phyloP scores from a whole-genome alignment of 2,888 invertebrate species.

The Pollenia labialis region DNA sequence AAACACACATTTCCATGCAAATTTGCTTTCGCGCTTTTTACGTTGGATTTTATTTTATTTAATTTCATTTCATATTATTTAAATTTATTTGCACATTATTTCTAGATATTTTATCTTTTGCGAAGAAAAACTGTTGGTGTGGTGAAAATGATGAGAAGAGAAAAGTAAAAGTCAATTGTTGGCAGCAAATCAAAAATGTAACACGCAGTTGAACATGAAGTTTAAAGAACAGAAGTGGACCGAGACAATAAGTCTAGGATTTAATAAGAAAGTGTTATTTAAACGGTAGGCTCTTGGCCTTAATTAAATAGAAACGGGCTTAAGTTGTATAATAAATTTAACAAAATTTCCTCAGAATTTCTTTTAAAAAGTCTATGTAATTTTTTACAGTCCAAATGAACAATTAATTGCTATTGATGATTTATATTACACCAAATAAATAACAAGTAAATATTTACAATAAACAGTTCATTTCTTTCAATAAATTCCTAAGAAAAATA shows the following conservation, averaged over 20 bases:
- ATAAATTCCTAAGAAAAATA: too few species aligned
- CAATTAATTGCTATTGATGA: not conserved
- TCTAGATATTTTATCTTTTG: not conserved
- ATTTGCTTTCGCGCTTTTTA: slow-evolving; percentile 11
- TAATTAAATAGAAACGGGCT: too few species aligned
- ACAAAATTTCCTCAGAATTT: too few species aligned
- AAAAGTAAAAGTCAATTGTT: not conserved
- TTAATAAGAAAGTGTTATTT: too few species aligned
- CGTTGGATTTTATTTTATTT: slow-evolving; percentile 30
- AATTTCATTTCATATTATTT: slow-evolving; percentile 18
- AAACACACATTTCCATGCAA: slow-evolving; percentile 41
- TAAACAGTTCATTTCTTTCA: too few species aligned
- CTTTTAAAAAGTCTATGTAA: too few species aligned
- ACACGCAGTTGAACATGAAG: not conserved
- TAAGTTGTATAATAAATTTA: too few species aligned
- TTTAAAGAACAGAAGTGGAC: not conserved
- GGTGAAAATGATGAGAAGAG: not conserved
- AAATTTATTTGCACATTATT: not conserved
- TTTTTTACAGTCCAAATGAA: not conserved
- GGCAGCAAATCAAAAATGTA: slow-evolving; percentile 5
- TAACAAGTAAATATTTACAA: too few species aligned
- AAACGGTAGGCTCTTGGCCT: too few species aligned
- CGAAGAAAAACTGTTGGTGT: not conserved
- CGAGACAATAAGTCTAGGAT: too few species aligned
- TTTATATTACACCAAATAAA: not conserved